A percentile compares a stretch with the other conserved stretches of the same genome.
Conservation (phyloP, 2,113 vertebrate species). For the Paracyprichromis sp. region DNA sequence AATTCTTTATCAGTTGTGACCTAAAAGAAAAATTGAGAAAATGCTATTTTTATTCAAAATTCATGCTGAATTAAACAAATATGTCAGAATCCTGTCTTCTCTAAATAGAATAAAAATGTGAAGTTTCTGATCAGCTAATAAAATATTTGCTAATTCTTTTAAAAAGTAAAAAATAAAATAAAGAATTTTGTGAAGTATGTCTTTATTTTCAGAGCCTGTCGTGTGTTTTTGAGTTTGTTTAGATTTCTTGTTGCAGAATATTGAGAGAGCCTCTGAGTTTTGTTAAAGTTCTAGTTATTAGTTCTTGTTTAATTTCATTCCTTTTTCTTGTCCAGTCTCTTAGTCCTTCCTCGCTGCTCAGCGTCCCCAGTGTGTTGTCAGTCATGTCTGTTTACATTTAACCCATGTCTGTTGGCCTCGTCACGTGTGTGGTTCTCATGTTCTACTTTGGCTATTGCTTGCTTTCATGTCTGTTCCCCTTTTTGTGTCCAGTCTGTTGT, state of each 20-base stretch:
- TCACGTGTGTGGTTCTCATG: fast-evolving
- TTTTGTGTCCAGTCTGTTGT: neutral
- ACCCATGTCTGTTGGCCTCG: fast-evolving
- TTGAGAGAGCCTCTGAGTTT: neutral
- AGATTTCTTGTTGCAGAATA: neutral
- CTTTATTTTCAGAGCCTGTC: neutral
- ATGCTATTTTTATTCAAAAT: neutral
- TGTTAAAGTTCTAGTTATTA: neutral
- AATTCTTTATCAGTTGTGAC: neutral
- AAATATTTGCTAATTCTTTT: neutral
- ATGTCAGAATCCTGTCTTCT: neutral
- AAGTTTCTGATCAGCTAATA: neutral
- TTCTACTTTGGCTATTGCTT: neutral
- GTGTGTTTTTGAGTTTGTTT: neutral
- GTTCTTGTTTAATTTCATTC: neutral
- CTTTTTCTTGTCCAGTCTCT: neutral
- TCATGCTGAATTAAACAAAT: neutral
- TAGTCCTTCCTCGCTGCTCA: neutral
- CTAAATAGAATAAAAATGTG: neutral
- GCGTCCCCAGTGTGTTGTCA: fast-evolving
- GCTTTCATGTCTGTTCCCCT: neutral
- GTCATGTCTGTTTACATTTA: neutral
- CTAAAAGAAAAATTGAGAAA: neutral
- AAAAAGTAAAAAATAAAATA: neutral
- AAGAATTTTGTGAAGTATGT: neutral